These are phyloP conservation scores for Poeciliopsis gracilis DNA, from an alignment of 2,797 vertebrate genomes.

Conservation along the genomic window DNA sequence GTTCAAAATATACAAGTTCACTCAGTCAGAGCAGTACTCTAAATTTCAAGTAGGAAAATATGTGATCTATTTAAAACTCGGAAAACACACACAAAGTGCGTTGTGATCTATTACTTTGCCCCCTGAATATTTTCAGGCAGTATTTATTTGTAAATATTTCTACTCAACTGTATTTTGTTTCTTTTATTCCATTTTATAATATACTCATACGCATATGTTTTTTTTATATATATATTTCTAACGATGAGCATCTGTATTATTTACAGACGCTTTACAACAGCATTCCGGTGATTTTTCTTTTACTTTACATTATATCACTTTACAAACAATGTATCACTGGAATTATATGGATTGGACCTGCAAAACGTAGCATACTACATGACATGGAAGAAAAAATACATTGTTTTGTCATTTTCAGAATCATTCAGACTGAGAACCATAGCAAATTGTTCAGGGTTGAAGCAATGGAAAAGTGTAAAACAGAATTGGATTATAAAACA, in stretches of 20 bases:
- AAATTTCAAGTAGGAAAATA: not conserved
- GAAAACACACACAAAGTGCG: not conserved
- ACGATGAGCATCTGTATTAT: not conserved
- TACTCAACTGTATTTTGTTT: not conserved
- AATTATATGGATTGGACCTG: not conserved
- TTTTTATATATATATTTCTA: not conserved
- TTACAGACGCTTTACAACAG: not conserved
- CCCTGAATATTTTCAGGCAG: not conserved
- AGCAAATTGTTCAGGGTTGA: not conserved
- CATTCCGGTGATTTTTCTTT: not conserved
- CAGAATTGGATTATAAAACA: not conserved
- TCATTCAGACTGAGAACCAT: not conserved
- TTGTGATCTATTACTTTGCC: not conserved
- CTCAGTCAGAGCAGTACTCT: not conserved
- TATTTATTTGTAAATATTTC: not conserved
- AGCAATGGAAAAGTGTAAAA: not conserved
- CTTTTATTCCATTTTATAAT: not conserved
- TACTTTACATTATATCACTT: not conserved
- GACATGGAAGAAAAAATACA: not conserved
- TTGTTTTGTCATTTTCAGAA: not conserved
- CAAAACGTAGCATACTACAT: not conserved
- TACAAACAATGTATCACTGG: not conserved
- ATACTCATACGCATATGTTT: not conserved
- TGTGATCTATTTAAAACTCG: not conserved
- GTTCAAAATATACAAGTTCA: conserved; percentile 2